Conservation (phyloP, 2,113 vertebrate genomes). For the Astur gentilis region DNA sequence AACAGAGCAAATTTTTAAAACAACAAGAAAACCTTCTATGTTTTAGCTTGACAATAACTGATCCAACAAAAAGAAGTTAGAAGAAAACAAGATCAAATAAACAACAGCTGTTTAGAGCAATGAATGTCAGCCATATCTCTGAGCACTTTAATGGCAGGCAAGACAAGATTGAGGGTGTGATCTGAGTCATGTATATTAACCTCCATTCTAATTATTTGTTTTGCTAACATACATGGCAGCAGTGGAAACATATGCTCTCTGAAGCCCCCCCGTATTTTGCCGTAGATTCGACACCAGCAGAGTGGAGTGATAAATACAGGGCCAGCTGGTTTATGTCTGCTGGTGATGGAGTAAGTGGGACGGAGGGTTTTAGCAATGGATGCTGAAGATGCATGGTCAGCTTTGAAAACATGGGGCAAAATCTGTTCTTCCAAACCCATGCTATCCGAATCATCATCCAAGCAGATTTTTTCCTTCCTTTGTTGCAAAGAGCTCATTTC, state of each 20-base stretch:
- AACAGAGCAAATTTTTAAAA: neutral
- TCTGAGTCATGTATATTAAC: neutral
- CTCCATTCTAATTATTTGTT: neutral
- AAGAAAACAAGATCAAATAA: neutral
- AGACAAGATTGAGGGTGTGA: neutral
- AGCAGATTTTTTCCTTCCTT: neutral
- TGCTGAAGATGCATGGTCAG: neutral
- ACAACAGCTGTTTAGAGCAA: neutral
- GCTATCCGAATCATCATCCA: neutral
- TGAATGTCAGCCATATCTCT: neutral
- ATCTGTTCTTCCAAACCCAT: neutral
- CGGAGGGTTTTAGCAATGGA: rapidly evolving
- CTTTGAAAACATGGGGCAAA: neutral
- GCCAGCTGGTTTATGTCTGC: neutral
- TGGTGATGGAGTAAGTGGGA: neutral
- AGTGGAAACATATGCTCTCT: neutral
- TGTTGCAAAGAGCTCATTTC: neutral
- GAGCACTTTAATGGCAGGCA: neutral
- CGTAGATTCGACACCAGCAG: neutral
- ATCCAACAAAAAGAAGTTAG: neutral
- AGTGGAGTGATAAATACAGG: neutral
- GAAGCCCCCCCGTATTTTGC: neutral
- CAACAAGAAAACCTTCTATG: neutral
- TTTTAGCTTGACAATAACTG: neutral
- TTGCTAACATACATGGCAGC: neutral